Conservation (phyloP, 2,113 vertebrate genomes). For the Gila orcuttii region DNA sequence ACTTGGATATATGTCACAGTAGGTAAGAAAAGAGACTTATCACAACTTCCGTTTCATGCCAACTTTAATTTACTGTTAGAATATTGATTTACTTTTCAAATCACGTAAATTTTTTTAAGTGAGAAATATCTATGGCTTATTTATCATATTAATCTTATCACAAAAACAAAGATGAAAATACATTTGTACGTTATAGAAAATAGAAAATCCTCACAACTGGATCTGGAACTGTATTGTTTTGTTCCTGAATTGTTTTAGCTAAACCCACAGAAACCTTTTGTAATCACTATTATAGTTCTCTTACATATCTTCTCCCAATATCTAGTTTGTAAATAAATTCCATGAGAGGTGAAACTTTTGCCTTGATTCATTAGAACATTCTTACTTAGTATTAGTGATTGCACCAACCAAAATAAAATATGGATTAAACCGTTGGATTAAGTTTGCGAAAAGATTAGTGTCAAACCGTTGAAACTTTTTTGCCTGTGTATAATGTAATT, state of each 20-base stretch:
- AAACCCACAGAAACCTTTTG: neutral
- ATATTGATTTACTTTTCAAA: neutral
- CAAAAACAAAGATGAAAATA: neutral
- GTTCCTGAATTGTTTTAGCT: neutral
- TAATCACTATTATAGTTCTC: neutral
- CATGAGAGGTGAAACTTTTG: neutral
- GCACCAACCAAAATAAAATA: constrained; percentile 10
- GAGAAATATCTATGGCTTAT: neutral
- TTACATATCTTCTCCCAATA: too few species aligned
- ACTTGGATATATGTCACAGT: too few species aligned
- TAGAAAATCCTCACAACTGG: neutral
- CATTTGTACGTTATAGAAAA: neutral
- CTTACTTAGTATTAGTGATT: neutral
- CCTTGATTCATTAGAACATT: too few species aligned
- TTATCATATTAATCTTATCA: neutral
- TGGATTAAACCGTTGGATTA: neutral
- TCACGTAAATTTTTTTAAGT: neutral
- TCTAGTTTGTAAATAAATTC: neutral
- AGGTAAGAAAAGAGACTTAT: too few species aligned
- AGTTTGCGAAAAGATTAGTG: constrained; percentile 10
- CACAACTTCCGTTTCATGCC: too few species aligned
- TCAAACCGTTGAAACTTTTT: constrained; percentile 30
- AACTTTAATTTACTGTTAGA: neutral
- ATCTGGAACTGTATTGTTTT: neutral
- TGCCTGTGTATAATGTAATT: constrained; percentile 35